These are phyloP conservation scores for Eolophus roseicapilla DNA, from an alignment of 2,113 vertebrate genomes.

Conservation along the genomic window DNA sequence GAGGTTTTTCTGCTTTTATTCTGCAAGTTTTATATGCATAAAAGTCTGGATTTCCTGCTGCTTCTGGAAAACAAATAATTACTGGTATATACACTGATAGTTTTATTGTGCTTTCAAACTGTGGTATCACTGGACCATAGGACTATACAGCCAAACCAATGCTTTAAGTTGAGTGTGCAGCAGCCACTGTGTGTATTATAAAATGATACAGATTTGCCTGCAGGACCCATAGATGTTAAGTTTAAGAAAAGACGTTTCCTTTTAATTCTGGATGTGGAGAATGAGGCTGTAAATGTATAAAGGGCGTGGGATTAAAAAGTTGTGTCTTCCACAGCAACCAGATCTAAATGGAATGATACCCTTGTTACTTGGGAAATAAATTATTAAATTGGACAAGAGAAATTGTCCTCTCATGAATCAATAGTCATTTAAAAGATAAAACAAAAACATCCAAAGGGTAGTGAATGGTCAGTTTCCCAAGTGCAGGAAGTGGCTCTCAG, in stretches of 20 bases:
- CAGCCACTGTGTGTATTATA: not conserved
- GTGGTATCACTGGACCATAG: not conserved
- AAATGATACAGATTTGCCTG: not conserved
- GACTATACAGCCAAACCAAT: not conserved
- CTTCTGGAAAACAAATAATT: not conserved
- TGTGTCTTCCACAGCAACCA: not conserved
- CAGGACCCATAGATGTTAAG: not conserved
- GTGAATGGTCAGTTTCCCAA: not conserved
- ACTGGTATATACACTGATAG: not conserved
- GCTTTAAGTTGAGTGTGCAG: not conserved
- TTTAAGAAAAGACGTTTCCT: not conserved
- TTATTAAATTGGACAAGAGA: not conserved
- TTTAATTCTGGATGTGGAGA: not conserved
- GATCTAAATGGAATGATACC: not conserved
- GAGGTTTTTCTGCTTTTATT: not conserved
- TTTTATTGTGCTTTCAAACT: not conserved
- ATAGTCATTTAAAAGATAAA: not conserved
- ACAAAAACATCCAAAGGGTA: not conserved
- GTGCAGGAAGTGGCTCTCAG: fast-evolving
- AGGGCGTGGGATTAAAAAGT: not conserved
- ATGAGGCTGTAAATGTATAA: not conserved
- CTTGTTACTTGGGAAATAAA: not conserved
- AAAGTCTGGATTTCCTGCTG: not conserved
- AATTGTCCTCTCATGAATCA: not conserved
- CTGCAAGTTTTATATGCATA: not conserved